Percentiles rank a stretch among this genome's conserved stretches.
Evolutionary conservation across 1,140 invertebrate genomes (phyloP).

Genomic region (Amyelois transitella): DNA sequence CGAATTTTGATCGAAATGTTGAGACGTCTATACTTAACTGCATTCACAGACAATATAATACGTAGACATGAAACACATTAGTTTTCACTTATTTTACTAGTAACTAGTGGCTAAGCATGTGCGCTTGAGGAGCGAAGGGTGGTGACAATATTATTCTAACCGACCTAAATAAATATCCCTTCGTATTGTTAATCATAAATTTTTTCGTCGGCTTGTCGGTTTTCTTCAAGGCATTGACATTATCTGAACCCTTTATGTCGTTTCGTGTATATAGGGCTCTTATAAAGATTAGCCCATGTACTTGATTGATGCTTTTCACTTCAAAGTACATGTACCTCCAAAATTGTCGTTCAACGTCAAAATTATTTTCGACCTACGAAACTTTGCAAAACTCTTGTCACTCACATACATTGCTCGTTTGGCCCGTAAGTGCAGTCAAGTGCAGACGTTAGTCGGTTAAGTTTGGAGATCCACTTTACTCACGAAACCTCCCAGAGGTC

Average conservation of each 20-base stretch:
- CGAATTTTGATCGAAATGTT: slow-evolving; percentile 5
- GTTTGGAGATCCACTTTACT: not conserved
- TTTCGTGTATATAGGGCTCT: no score
- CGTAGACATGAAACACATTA: not conserved
- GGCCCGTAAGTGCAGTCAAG: not conserved
- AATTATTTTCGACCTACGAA: no score
- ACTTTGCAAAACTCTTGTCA: not conserved
- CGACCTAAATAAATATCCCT: no score
- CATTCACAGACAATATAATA: slow-evolving; percentile 2
- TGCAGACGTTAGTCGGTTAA: not conserved
- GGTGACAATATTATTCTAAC: not conserved
- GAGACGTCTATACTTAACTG: slow-evolving; percentile 12
- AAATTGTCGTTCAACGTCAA: no score
- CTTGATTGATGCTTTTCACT: no score
- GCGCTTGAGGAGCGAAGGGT: not conserved
- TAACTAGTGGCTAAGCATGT: not conserved
- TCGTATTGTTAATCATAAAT: no score
- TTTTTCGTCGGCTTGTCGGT: no score
- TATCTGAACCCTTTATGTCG: no score
- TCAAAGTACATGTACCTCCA: no score
- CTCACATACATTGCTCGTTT: slow-evolving; percentile 1
- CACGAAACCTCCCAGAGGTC: not conserved
- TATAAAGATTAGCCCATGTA: no score
- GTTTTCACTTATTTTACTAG: not conserved
- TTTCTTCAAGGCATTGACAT: no score